phyloP scores from a whole-genome alignment of 2,113 vertebrate species.

The Elgaria multicarinata region DNA sequence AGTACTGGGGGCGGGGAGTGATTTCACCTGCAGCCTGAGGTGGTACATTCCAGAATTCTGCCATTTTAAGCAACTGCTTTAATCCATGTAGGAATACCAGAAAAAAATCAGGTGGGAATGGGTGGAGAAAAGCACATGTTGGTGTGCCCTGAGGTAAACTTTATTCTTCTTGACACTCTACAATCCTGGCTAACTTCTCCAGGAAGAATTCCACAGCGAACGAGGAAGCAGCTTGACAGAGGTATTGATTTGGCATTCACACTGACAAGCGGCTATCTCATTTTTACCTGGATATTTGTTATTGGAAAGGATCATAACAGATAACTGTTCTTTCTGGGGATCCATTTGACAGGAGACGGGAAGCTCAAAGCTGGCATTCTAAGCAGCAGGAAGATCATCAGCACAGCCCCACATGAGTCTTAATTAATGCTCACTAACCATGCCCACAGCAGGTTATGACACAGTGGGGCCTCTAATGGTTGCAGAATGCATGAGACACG shows the following conservation, averaged over 20 bases:
- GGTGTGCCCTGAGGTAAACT: neutral
- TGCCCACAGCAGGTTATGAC: slow-evolving; percentile 20
- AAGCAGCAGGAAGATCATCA: neutral
- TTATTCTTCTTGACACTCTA: neutral
- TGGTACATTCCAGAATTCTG: too few relatives aligned
- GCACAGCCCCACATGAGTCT: neutral
- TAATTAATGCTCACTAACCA: slow-evolving; percentile 21
- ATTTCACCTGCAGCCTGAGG: neutral
- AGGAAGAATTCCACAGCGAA: neutral
- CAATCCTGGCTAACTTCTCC: neutral
- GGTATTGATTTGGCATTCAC: neutral
- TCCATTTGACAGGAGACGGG: slow-evolving; percentile 16
- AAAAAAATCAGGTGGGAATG: neutral
- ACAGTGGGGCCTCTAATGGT: neutral
- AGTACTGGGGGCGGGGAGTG: too few relatives aligned
- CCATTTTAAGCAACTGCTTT: neutral
- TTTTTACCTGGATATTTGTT: slow-evolving; percentile 15
- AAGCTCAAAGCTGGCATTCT: neutral
- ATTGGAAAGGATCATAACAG: neutral
- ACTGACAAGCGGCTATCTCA: accelerated
- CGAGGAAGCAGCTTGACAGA: accelerated
- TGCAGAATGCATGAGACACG: neutral
- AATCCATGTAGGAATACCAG: too few relatives aligned
- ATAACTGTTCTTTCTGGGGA: slow-evolving; percentile 2
- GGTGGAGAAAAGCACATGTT: neutral